A percentile compares a stretch with the other conserved stretches of the same genome.
Evolutionary conservation across 2,888 invertebrate genomes (phyloP).

Genomic region (Lagria hirta): DNA sequence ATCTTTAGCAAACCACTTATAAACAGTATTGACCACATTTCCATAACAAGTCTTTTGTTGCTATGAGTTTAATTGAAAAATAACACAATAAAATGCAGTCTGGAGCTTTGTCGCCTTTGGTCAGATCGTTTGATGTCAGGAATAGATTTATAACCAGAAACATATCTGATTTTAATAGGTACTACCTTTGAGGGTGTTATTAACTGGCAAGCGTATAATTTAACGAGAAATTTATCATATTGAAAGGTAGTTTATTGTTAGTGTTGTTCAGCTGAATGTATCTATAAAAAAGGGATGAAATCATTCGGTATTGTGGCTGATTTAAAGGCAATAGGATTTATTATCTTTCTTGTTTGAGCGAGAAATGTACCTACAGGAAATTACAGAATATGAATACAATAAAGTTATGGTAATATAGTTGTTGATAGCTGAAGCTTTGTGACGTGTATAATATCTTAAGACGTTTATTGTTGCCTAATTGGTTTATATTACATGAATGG

Average conservation of each 20-base stretch:
- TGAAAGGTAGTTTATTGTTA: conserved; percentile 9
- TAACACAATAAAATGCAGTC: conserved; percentile 13
- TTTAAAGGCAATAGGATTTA: conserved; percentile 10
- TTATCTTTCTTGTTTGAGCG: conserved; percentile 10
- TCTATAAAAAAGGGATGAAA: conserved; percentile 15
- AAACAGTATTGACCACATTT: too few relatives aligned
- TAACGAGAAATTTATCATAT: conserved; percentile 13
- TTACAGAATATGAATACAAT: conserved; percentile 6
- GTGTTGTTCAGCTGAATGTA: conserved; percentile 4
- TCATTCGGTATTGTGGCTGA: conserved; percentile 7
- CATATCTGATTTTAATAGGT: conserved; percentile 18
- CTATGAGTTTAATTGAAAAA: conserved; percentile 18
- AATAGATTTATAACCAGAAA: conserved; percentile 17
- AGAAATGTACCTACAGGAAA: conserved; percentile 11
- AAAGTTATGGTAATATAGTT: conserved; percentile 3
- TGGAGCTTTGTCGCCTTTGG: conserved; percentile 10
- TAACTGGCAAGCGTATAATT: conserved; percentile 17
- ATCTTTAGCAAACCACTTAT: too few relatives aligned
- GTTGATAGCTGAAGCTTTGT: conserved; percentile 1
- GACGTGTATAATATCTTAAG: conserved; percentile 8
- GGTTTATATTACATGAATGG: too few relatives aligned
- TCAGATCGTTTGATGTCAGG: conserved; percentile 13
- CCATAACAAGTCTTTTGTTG: too few relatives aligned
- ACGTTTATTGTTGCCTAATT: conserved; percentile 19
- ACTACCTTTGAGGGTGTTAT: conserved; percentile 18